Base-by-base conservation (phyloP, 2,797 vertebrate species). In the Arctocebus calabarensis region DNA sequence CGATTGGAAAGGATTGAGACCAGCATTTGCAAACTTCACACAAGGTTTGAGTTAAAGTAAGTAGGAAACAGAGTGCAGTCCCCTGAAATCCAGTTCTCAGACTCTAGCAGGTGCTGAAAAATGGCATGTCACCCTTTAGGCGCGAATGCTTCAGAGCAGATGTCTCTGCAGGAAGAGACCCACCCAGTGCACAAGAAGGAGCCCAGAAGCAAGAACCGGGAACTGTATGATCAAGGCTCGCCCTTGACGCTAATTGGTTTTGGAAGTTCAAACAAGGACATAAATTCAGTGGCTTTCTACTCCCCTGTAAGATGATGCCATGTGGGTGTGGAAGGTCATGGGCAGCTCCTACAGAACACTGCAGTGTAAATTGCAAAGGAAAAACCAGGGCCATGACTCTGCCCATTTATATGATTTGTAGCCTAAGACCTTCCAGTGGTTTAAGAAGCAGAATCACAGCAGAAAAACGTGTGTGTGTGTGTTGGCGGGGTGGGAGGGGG, bases 241-340 rank as follows among this genome's bases (percentile, higher is more conserved):
- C 88, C 90, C 94, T 82, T 84, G 86, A 96, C 40, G 57, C 93
- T 96, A 22, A 95, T 1, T 11, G 96, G 77, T 23, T 78, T 94
- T 93, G 96, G 96, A 98, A 97, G 89, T 70, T 48, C 70, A 87
- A 97, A 90, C 73, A 94, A 96, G 93, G 94, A 96, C 78, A 9
- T 97, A 98, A 97, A 94, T 96, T 93, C 86, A 71, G 13, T 84
- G 96, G 95, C 91, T 93, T 92, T 95, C 94, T 94, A 59, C 91
- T 97, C 84, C 86, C 68, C 91, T 48, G 8, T 83, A 92, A 95
- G 94, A 84, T 0, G 0, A 93, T 62, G 34, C 86, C 89, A 62
- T 34, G 61, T 92, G 88, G 81, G 48, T 1, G 5, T 13, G 0
- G 2, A 62, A 90, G 87, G 84, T 32, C 20, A 10, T 5, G 5